Conservation (phyloP, 2,888 invertebrate species). For the Conomelus anceps region DNA sequence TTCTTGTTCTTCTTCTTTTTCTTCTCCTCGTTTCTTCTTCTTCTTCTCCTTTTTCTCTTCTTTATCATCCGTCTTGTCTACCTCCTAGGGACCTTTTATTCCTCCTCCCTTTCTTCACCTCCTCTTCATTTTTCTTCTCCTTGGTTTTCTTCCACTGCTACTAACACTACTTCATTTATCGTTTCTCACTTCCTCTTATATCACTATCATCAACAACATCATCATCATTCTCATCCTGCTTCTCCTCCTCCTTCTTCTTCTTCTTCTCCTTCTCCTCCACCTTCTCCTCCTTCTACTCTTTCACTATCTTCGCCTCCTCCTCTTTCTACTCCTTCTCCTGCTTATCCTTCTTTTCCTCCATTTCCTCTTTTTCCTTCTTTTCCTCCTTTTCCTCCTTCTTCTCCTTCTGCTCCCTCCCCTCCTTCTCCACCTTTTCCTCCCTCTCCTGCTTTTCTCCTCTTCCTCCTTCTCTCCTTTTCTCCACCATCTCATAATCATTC, state of each 20-base stretch:
- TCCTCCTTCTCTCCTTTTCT: not conserved
- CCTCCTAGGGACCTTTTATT: too few species aligned
- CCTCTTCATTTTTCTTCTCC: not conserved
- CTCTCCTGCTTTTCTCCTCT: not conserved
- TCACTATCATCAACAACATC: too few species aligned
- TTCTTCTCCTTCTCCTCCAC: too few species aligned
- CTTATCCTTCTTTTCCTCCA: not conserved
- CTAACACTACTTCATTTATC: too few species aligned
- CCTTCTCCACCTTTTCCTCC: not conserved
- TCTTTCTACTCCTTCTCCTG: not conserved
- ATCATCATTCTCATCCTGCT: not conserved
- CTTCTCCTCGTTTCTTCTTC: not conserved
- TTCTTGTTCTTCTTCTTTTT: not conserved
- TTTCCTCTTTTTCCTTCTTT: not conserved
- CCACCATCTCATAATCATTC: not conserved
- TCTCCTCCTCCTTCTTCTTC: not conserved
- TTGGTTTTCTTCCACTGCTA: not conserved
- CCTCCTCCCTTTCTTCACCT: too few species aligned
- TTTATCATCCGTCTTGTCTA: too few species aligned
- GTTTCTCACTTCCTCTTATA: too few species aligned
- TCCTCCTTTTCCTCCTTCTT: not conserved
- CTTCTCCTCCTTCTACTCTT: too few species aligned
- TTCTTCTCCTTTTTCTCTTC: not conserved
- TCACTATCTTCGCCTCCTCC: too few species aligned
- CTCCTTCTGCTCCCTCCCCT: too few species aligned